Base-by-base conservation (phyloP, 1,140 invertebrate genomes). In the Euura lappo region DNA sequence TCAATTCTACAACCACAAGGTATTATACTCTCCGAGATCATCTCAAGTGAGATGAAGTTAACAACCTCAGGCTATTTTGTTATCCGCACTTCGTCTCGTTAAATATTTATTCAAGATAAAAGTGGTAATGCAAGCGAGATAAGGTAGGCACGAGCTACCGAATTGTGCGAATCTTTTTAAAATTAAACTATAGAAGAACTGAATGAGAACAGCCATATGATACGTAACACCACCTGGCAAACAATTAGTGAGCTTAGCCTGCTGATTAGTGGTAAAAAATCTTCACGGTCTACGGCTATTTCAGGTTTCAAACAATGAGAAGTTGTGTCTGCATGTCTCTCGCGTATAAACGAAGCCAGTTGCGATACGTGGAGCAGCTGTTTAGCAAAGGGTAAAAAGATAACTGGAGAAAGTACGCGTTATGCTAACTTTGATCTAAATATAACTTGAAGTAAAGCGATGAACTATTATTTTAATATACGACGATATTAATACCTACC, bases 391-490 rank as follows among this genome's bases (percentile, higher is more conserved):
- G 6, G 51, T 60, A 60, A 60, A 60, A 6, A 60, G 51, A 28
- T 28, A 28, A 28, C 51, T 60, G 6, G 51, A 11, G 13, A 60
- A 60, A 28, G 28, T 28, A 28, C 51, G 51, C 51, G 51, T 28
- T 28, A n/a, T 6, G 2, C 51, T 3, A 60, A 60, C 51, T 60
- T 60, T 60, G 51, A 60, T 60, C 51, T 60, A 60, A 60, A 60
- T 11, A 60, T 60, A 60, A n/a, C 8, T 60, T 8, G 3, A 60
- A 60, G 51, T 60, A 60, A 60, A 60, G 51, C 28, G 28, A 60
- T 11, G 51, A 60, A 60, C 51, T n/a, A 60, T 60, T 60, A 60
- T 60, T 60, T 60, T 60, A 60, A 60, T 60, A 60, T 60, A 60
- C 51, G 51, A 60, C 13, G 51, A 60, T 60, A 60, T 60, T 60